Conservation (phyloP, 2,888 invertebrate genomes). For the Amphipoea oculea region DNA sequence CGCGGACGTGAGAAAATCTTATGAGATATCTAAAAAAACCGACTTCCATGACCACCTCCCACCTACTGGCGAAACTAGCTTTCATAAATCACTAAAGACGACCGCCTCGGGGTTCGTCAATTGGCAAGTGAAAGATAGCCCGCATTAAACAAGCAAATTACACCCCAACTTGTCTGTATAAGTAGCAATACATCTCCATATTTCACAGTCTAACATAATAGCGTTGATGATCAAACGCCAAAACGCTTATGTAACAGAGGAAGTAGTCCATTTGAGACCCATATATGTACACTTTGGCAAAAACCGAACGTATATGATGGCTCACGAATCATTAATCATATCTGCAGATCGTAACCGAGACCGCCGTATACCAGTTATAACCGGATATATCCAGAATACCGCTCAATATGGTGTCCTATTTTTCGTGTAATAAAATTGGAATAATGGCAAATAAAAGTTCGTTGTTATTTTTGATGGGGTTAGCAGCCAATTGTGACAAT, state of each 20-base stretch:
- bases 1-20: background rate
- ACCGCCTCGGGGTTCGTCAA: conserved; percentile 29
- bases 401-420: conserved; percentile 49
- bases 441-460: conserved; percentile 54
- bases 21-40: background rate
- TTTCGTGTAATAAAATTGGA: conserved; percentile 55
- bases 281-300: conserved; percentile 63
- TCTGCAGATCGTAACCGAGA: conserved; percentile 55
- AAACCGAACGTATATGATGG: conserved; percentile 63
- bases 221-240: conserved; percentile 61
- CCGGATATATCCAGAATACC: conserved; percentile 59
- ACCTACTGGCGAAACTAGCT: conserved; percentile 12
- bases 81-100: conserved; percentile 33
- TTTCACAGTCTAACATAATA: conserved; percentile 54
- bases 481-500: conserved; percentile 51
- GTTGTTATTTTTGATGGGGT: conserved; percentile 57
- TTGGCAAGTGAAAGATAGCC: conserved; percentile 40
- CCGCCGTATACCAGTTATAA: conserved; percentile 48
- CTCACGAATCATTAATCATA: conserved; percentile 71
- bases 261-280: conserved; percentile 70
- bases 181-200: conserved; percentile 58
- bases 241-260: conserved; percentile 65
- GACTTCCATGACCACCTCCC: background rate
- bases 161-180: conserved; percentile 47
- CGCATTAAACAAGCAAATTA: conserved; percentile 50